Evolutionary conservation across 1,140 invertebrate species (phyloP).

Genomic region (Drosophila kurseongensis): DNA sequence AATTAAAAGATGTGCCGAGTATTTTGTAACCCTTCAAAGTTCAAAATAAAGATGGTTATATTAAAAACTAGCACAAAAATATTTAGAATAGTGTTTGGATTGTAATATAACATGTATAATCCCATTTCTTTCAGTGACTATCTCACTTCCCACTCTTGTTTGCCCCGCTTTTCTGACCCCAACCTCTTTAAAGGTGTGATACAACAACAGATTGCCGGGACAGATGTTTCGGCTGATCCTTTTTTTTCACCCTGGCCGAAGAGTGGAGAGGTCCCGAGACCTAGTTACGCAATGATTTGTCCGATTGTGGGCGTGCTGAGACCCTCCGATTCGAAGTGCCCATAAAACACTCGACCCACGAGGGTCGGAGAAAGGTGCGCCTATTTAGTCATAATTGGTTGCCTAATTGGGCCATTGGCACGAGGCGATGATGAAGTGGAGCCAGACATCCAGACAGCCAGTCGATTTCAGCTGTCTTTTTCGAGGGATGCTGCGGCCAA

Average conservation of each 20-base stretch:
- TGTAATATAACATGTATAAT: background rate
- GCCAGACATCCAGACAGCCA: constrained; percentile 2
- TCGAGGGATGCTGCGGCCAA: constrained; percentile 20
- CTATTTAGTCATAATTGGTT: constrained; percentile 46
- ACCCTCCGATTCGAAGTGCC: constrained; percentile 5
- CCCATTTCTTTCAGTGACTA: constrained; percentile 3
- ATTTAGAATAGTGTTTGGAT: too few species aligned
- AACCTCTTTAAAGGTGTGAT: constrained; percentile 33
- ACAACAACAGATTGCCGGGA: constrained; percentile 35
- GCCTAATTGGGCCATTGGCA: constrained; percentile 48
- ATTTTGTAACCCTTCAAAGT: too few species aligned
- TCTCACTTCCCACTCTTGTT: background rate
- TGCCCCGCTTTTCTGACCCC: background rate
- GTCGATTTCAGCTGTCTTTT: constrained; percentile 22
- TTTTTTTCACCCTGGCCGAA: constrained; percentile 4
- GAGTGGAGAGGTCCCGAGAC: constrained; percentile 3
- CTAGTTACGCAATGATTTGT: constrained; percentile 57
- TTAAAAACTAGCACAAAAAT: too few species aligned
- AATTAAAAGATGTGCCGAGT: background rate
- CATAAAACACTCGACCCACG: constrained; percentile 26
- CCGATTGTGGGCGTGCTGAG: constrained; percentile 40
- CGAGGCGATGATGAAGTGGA: constrained; percentile 32
- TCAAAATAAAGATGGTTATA: too few species aligned
- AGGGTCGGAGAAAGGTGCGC: constrained; percentile 36
- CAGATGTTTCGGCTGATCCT: constrained; percentile 40